Evolutionary conservation across 2,888 invertebrate genomes (phyloP), one percentile per base, ranked within the genome.

Genomic region (Cheilosia pagana): DNA sequence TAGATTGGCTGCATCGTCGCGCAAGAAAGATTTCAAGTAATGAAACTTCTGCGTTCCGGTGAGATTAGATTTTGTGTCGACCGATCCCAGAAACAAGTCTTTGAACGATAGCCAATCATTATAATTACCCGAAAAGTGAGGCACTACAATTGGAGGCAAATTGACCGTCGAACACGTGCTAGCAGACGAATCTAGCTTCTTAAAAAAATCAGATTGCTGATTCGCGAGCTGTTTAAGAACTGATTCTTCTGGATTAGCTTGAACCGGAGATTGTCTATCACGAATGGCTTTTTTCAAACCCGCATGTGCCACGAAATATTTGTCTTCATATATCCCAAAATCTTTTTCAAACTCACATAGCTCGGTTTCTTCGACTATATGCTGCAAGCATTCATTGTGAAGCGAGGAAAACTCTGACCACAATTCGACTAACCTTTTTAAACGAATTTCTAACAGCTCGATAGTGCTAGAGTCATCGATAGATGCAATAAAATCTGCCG

Each of bases 51-150:
- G 82, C 0, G 79, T 78, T 6, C 62, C 23, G 5, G 81, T 75
- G 14, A 86, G 50, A 23, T 43, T 67, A 10, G 50, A 5, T 21
- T 67, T 86, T 21, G 60, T 65, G n/a, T 77, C 75, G 2, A 83
- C 65, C 21, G 87, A 39, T 28, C 76, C 81, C n/a, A 57, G 43
- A 62, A 81, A 87, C 16, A 85, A 43, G 52, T 87, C 81, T 19
- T 76, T 81, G 23, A 87, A 87, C 16, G 78, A 63, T 12, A 74
- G 83, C 86, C 85, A 87, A 45, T 85, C 74, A 25, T 82, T 86
- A 21, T 78, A 87, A n/a, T 71, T 45, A 10, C 86, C 86, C 1
- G 65, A 39, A 45, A 83, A 87, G 10, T 19, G 16, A 10, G 68
- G 70, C 31, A 87, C 79, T 21, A 70, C 52, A 41, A 87, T 85